Percentiles rank a stretch among this genome's conserved stretches.
These are phyloP conservation scores for Jordanella pulchra DNA, from an alignment of 2,797 vertebrate genomes.

Conservation along the genomic window DNA sequence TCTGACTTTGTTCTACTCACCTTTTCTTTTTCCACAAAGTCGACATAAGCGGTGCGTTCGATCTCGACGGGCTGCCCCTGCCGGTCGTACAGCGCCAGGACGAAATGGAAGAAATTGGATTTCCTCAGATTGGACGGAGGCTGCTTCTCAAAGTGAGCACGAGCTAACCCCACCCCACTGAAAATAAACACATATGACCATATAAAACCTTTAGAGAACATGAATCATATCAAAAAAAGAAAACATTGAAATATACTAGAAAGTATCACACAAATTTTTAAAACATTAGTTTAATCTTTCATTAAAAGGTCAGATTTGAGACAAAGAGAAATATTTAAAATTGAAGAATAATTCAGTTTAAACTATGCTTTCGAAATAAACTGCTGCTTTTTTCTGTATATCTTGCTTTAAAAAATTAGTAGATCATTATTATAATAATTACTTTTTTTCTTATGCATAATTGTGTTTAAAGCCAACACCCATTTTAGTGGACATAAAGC, in stretches of 20 bases:
- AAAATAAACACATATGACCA: slow-evolving; percentile 23
- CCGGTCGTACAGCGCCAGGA: slow-evolving; percentile 95
- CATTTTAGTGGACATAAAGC: not conserved
- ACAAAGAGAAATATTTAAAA: not conserved
- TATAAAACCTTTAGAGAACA: not conserved
- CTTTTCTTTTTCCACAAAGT: slow-evolving; percentile 98
- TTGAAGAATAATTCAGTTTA: not conserved
- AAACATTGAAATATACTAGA: not conserved
- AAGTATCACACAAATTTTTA: not conserved
- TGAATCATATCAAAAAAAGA: not conserved
- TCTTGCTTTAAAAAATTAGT: not conserved
- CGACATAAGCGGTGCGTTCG: slow-evolving; percentile 92
- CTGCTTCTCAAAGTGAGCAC: slow-evolving; percentile 98
- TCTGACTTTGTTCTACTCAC: slow-evolving; percentile 74
- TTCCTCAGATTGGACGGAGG: slow-evolving; percentile 97
- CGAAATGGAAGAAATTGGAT: slow-evolving; percentile 99
- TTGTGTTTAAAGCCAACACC: not conserved
- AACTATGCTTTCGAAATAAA: not conserved
- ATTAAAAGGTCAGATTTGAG: not conserved
- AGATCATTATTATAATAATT: not conserved
- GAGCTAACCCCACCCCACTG: slow-evolving; percentile 94
- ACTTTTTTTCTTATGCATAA: not conserved
- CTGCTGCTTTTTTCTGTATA: too few species aligned
- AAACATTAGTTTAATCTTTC: not conserved
- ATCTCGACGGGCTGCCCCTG: slow-evolving; percentile 97